Base-by-base conservation (phyloP, 1,140 invertebrate genomes). In the Zaprionus inermis region DNA sequence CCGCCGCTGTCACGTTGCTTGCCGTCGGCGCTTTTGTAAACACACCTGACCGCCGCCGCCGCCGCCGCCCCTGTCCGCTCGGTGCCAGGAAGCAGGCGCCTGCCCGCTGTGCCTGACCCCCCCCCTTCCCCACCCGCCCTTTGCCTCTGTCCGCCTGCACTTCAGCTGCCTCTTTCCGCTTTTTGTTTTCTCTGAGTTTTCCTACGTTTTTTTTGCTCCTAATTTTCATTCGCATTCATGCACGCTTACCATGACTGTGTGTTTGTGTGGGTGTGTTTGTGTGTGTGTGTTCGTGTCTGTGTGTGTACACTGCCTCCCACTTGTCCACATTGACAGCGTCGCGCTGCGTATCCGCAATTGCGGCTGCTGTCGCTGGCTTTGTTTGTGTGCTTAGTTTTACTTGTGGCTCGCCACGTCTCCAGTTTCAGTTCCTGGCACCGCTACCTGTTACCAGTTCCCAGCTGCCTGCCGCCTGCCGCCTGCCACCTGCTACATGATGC, bases 211-310 rank as follows among this genome's bases (percentile, higher is more conserved):
- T 44, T 38, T 38, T 28, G 24, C 36, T 44, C 38, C 38, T 44
- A 44, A 44, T 44, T 44, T 44, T 44, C n/a, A 55, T 55, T 55
- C 52, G 18, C 49, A 51, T 22, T 44, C 38, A 44, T 16, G 22
- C 12, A n/a, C 9, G 22, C 24, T 32, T 16, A 5, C n/a, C 16
- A 1, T 55, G 24, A 1, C 5, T 32, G 24, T 32, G 28, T 32
- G 52, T 55, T 6, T 32, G 52, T 55, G 14, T 10, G 22, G 16
- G 12, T 32, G 6, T 0, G 12, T n/a, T 12, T 55, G 51, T 30
- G 12, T 54, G 9, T 6, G 20, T 52, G 51, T 52, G 52, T 46
- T 12, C n/a, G 24, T 46, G 24, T 46, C 6, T 38, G 5, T 32
- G 52, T 55, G 28, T 46, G 38, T 32, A 12, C 44, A 20, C 32